phyloP scores from a whole-genome alignment of 2,113 vertebrate genomes.

The Cyanoramphus novaezelandiae region DNA sequence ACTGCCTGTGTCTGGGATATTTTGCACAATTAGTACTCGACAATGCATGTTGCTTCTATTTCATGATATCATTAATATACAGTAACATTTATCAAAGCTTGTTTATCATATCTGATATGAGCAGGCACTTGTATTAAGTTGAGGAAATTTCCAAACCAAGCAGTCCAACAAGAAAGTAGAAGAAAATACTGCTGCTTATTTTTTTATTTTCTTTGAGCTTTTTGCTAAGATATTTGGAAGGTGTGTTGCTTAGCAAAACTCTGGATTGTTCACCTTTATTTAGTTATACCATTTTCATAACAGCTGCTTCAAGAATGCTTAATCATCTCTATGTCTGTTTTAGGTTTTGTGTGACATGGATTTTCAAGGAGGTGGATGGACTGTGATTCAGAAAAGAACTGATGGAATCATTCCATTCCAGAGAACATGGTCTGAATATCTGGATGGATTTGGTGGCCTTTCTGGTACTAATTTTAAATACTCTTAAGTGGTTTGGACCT shows the following conservation, averaged over 20 bases:
- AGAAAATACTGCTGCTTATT: background rate
- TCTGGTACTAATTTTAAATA: conserved; percentile 77
- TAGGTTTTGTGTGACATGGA: conserved; percentile 97
- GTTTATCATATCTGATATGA: background rate
- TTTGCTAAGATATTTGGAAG: background rate
- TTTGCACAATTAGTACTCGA: background rate
- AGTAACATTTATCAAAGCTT: background rate
- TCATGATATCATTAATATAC: background rate
- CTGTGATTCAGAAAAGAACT: conserved; percentile 86
- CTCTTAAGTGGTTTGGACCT: background rate
- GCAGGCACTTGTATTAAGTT: background rate
- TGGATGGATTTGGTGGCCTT: conserved; percentile 89
- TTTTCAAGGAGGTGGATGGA: conserved; percentile 92
- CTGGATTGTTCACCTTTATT: background rate
- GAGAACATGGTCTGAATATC: conserved; percentile 85
- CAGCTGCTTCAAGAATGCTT: background rate
- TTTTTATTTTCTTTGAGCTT: background rate
- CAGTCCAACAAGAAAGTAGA: background rate
- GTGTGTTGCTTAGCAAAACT: background rate
- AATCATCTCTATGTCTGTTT: background rate
- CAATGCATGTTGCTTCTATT: background rate
- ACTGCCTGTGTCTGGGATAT: background rate
- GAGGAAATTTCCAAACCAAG: background rate
- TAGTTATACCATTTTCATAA: background rate
- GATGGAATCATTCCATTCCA: conserved; percentile 85